phyloP scores from a whole-genome alignment of 2,888 invertebrate species.

The Meloe dianella region DNA sequence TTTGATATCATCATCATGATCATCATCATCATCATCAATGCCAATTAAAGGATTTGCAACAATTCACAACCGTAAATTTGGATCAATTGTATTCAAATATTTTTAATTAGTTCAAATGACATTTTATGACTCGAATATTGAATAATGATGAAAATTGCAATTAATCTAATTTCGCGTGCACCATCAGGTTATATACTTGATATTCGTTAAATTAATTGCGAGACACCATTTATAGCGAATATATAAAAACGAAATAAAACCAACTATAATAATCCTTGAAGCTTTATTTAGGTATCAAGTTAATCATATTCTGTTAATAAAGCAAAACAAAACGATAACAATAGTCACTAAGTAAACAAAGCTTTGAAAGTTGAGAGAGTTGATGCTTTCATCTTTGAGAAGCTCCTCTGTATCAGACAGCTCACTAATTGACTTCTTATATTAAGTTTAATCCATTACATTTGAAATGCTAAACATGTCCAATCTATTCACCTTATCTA shows the following conservation, averaged over 20 bases:
- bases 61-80: too few species aligned
- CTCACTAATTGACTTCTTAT: constrained; percentile 34
- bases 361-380: constrained; percentile 26
- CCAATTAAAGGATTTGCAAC: background rate
- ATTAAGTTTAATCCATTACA: constrained; percentile 26
- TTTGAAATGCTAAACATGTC: constrained; percentile 11
- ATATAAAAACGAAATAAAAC: background rate
- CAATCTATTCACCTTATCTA: background rate
- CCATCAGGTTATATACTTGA: background rate
- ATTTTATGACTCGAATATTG: background rate
- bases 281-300: constrained; percentile 11
- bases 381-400: constrained; percentile 27
- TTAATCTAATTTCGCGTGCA: background rate
- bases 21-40: too few species aligned
- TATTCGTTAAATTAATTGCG: background rate
- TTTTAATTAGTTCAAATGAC: background rate
- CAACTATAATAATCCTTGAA: background rate
- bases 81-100: background rate
- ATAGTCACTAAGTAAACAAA: constrained; percentile 30
- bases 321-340: constrained; percentile 26
- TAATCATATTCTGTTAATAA: constrained; percentile 31
- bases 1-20: too few species aligned
- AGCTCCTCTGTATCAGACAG: constrained; percentile 34
- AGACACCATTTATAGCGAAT: background rate
- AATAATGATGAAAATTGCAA: background rate